Conservation (phyloP, 2,113 vertebrate species). For the Cryptotis parvus region DNA sequence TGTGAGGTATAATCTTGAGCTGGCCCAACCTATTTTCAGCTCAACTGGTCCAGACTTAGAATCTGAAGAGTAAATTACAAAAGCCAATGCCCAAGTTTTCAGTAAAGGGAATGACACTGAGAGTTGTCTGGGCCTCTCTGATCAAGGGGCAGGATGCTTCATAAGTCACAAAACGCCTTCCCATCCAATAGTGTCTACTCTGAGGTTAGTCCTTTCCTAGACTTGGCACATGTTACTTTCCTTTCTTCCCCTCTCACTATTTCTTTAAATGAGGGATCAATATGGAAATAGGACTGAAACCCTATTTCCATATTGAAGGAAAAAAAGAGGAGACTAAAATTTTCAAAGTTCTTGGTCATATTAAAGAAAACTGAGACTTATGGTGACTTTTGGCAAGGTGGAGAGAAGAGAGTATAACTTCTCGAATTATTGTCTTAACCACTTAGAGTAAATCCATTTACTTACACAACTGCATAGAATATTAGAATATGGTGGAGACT, state of each 20-base stretch:
- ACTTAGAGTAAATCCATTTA: constrained; percentile 59
- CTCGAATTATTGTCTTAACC: background rate
- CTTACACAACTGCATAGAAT: constrained; percentile 94
- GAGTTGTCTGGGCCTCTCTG: background rate
- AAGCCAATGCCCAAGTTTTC: background rate
- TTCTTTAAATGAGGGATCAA: background rate
- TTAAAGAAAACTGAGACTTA: background rate
- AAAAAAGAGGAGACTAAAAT: background rate
- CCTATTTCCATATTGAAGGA: background rate
- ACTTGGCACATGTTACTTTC: background rate
- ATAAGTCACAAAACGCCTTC: background rate
- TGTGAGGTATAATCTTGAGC: background rate
- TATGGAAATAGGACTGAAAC: background rate
- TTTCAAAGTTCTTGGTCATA: constrained; percentile 3
- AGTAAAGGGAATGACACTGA: background rate
- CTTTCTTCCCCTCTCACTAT: background rate
- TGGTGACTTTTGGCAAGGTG: background rate
- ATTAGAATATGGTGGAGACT: constrained; percentile 92
- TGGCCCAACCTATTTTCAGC: constrained; percentile 47
- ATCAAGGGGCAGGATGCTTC: constrained; percentile 1
- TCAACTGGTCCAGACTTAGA: background rate
- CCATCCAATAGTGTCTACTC: background rate
- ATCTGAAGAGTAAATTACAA: background rate
- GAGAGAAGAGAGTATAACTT: background rate
- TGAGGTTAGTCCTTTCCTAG: background rate